A percentile compares a stretch with the other conserved stretches of the same genome.
Evolutionary conservation across 2,888 invertebrate genomes (phyloP).

Genomic region (Eubasilissa splendida): DNA sequence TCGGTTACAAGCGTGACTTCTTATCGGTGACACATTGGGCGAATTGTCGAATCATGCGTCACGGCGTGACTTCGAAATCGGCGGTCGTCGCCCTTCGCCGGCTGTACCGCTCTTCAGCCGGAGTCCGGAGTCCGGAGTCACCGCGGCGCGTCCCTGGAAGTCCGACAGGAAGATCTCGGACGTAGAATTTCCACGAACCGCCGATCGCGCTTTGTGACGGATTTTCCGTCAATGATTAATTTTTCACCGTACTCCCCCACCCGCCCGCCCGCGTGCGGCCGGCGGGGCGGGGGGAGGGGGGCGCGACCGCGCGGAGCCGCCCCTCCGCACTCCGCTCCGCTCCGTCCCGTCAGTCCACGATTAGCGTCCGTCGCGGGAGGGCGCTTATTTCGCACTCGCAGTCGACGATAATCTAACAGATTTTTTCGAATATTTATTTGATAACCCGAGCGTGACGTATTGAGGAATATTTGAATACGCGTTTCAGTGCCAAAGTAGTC

Average conservation of each 20-base stretch:
- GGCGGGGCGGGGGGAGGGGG: conserved; percentile 1
- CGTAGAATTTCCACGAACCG: neutral
- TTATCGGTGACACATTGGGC: conserved; percentile 18
- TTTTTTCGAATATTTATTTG: conserved; percentile 42
- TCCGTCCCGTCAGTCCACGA: conserved; percentile 37
- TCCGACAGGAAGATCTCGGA: conserved; percentile 4
- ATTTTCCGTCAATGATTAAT: conserved; percentile 49
- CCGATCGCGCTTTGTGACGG: conserved; percentile 41
- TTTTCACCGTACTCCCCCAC: conserved; percentile 34
- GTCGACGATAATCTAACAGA: conserved; percentile 37
- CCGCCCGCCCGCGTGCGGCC: neutral
- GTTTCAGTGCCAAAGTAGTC: conserved; percentile 27
- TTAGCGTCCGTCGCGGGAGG: conserved; percentile 42
- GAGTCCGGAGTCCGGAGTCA: neutral
- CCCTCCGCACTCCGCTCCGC: conserved; percentile 23
- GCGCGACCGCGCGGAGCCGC: conserved; percentile 7
- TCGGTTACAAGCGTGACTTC: too few relatives aligned
- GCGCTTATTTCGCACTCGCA: conserved; percentile 13
- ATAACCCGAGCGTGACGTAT: conserved; percentile 16
- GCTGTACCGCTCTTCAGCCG: neutral
- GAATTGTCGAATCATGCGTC: conserved; percentile 12
- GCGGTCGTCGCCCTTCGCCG: neutral
- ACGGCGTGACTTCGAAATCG: conserved; percentile 1
- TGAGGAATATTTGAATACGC: conserved; percentile 3
- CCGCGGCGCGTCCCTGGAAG: neutral